Evolutionary conservation across 2,888 invertebrate species (phyloP).

Genomic region (Drosophila atripex): DNA sequence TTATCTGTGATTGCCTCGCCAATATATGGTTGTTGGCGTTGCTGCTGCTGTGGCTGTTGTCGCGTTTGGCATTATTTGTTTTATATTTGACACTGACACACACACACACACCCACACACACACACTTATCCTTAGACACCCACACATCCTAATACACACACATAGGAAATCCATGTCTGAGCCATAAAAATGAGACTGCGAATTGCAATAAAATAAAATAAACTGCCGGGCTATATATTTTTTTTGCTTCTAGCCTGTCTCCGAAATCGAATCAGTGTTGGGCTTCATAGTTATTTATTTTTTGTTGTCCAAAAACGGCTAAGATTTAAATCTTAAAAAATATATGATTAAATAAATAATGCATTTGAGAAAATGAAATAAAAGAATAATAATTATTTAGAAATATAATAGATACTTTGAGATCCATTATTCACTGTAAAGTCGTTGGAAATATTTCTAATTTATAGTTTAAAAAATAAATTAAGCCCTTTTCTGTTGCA

Average conservation of each 20-base stretch:
- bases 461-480: not conserved
- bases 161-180: conserved; percentile 8
- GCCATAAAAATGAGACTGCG: conserved; percentile 66
- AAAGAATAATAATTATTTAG: too few species aligned
- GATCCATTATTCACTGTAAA: too few species aligned
- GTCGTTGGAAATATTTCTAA: too few species aligned
- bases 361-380: not conserved
- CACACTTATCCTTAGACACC: not conserved
- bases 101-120: conserved; percentile 22
- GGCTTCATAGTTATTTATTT: not conserved
- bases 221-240: conserved; percentile 61
- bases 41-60: conserved; percentile 28
- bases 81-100: conserved; percentile 69
- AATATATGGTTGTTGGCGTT: conserved; percentile 36
- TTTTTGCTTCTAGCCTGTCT: conserved; percentile 10
- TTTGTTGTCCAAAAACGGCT: too few species aligned
- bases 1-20: conserved; percentile 63
- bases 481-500: not conserved
- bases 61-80: conserved; percentile 67
- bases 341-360: not conserved
- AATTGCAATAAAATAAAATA: conserved; percentile 76
- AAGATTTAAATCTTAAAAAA: not conserved
- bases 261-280: conserved; percentile 19
- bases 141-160: conserved; percentile 6
- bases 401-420: too few species aligned